A percentile compares a stretch with the other conserved stretches of the same genome.
Evolutionary conservation across 2,888 invertebrate genomes (phyloP).

Genomic region (Carabus problematicus): DNA sequence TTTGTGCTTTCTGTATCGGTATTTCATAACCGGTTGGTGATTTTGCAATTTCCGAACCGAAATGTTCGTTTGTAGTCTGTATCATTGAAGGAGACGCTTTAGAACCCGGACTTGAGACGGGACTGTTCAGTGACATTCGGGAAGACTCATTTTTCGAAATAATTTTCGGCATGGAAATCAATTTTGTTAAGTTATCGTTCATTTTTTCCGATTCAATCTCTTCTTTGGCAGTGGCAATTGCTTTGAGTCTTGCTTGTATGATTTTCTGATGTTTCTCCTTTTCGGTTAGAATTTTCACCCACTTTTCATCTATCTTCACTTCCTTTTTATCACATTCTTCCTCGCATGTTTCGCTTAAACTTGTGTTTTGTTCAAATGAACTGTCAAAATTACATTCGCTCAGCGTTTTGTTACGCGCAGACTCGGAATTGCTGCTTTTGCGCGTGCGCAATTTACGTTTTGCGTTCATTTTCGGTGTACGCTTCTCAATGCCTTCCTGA

Average conservation of each 20-base stretch:
- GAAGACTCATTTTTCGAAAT: slow-evolving; percentile 15
- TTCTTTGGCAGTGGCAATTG: slow-evolving; percentile 59
- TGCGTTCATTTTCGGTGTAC: slow-evolving; percentile 30
- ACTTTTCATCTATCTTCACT: slow-evolving; percentile 55
- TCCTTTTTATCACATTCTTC: slow-evolving; percentile 45
- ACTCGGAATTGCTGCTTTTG: slow-evolving; percentile 55
- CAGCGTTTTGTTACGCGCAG: slow-evolving; percentile 54
- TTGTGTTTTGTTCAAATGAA: slow-evolving; percentile 23
- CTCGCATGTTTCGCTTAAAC: slow-evolving; percentile 22
- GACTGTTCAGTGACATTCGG: slow-evolving; percentile 1
- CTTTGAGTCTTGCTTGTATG: slow-evolving; percentile 62
- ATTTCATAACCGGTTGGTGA: slow-evolving; percentile 25
- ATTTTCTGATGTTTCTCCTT: slow-evolving; percentile 62
- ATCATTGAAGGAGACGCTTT: neutral
- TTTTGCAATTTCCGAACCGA: slow-evolving; percentile 10
- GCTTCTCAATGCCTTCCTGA: slow-evolving; percentile 58
- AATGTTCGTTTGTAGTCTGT: slow-evolving; percentile 13
- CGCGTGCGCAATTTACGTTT: slow-evolving; percentile 49
- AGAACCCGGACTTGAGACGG: neutral
- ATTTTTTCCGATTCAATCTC: slow-evolving; percentile 56
- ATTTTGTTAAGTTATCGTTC: slow-evolving; percentile 57
- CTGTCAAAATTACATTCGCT: slow-evolving; percentile 53
- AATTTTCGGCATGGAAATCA: slow-evolving; percentile 24
- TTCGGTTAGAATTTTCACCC: slow-evolving; percentile 61
- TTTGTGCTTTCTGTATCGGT: slow-evolving; percentile 54